Conservation (phyloP, 1,140 invertebrate species). For the Ephestia elutella region DNA sequence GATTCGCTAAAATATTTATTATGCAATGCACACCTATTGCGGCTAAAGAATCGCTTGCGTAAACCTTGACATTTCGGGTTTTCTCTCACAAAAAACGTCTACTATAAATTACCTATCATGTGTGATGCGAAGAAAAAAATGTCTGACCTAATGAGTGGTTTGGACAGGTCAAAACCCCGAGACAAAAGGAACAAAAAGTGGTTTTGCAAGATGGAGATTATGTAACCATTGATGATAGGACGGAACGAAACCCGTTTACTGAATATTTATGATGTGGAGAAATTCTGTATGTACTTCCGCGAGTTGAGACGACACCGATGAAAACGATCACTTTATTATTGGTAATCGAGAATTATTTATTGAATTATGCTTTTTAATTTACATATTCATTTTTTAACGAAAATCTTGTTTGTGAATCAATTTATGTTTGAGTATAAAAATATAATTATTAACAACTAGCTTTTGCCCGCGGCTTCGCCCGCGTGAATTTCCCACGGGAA, state of each 20-base stretch:
- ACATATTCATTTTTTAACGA: neutral
- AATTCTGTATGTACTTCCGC: constrained; percentile 25
- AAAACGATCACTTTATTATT: constrained; percentile 11
- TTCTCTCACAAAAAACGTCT: constrained; percentile 27
- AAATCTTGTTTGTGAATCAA: too few relatives aligned
- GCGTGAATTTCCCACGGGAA: too few relatives aligned
- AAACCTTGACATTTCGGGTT: constrained; percentile 57
- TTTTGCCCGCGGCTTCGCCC: too few relatives aligned
- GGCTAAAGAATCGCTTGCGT: constrained; percentile 44
- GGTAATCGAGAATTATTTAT: neutral
- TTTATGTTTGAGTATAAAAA: too few relatives aligned
- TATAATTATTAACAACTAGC: too few relatives aligned
- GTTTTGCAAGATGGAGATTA: constrained; percentile 10
- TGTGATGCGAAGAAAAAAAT: neutral
- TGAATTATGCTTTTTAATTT: neutral
- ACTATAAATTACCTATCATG: neutral
- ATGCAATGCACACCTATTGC: constrained; percentile 38
- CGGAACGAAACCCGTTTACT: constrained; percentile 20
- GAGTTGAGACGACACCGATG: constrained; percentile 7
- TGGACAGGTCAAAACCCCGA: constrained; percentile 14
- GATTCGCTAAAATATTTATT: constrained; percentile 61
- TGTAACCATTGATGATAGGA: constrained; percentile 16
- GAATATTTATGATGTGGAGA: constrained; percentile 28
- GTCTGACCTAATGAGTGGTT: constrained; percentile 10
- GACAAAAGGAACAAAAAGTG: constrained; percentile 14